Evolutionary conservation across 2,797 vertebrate species (phyloP).

Genomic region (Rachycentron canadum): DNA sequence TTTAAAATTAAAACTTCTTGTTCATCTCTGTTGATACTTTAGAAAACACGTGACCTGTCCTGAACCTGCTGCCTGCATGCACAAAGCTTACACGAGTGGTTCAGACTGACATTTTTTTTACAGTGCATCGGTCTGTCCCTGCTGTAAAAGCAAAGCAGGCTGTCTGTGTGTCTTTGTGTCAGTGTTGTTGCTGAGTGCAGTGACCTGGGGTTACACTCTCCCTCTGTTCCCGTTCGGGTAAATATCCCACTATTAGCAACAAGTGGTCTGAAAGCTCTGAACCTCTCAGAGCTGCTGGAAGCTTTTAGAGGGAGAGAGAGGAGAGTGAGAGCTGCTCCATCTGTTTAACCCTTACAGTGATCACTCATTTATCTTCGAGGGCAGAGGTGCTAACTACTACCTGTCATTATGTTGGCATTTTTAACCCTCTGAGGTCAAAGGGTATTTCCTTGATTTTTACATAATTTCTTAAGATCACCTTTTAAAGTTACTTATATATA

Average conservation of each 20-base stretch:
- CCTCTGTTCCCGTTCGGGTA: constrained; percentile 59
- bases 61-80: constrained; percentile 20
- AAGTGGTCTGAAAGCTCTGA: constrained; percentile 74
- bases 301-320: constrained; percentile 44
- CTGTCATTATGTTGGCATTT: neutral
- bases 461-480: no score
- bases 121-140: constrained; percentile 59
- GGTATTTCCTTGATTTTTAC: no score
- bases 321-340: constrained; percentile 3
- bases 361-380: no score
- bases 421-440: neutral
- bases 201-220: constrained; percentile 69
- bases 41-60: constrained; percentile 26
- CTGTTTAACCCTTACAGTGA: constrained; percentile 21
- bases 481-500: no score
- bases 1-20: neutral
- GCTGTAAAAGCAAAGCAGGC: constrained; percentile 63
- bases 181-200: constrained; percentile 73
- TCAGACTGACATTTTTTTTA: constrained; percentile 42
- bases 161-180: constrained; percentile 65
- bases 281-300: constrained; percentile 54
- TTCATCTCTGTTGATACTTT: neutral
- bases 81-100: constrained; percentile 9
- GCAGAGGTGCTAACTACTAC: neutral
- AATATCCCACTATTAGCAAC: constrained; percentile 74